Percentiles rank a stretch among this genome's conserved stretches.
phyloP scores from a whole-genome alignment of 2,113 vertebrate species.

The Dinomys branickii region DNA sequence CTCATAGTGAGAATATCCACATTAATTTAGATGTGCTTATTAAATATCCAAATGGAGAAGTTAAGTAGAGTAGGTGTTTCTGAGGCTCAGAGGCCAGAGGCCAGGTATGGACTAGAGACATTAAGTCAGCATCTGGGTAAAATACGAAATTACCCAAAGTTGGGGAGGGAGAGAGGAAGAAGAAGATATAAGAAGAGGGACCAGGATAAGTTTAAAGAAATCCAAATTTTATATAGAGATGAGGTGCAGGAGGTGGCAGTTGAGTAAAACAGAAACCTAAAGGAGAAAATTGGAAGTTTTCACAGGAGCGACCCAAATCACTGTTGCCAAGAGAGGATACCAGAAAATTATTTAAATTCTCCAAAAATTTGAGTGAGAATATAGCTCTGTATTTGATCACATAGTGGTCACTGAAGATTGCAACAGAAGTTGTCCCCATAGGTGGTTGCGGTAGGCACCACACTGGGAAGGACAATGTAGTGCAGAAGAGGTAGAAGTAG shows the following conservation, averaged over 20 bases:
- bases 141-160: not conserved
- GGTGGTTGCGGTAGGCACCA: not conserved
- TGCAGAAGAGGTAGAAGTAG: accelerated
- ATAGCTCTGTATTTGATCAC: not conserved
- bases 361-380: not conserved
- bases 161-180: accelerated
- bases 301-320: not conserved
- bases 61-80: not conserved
- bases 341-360: not conserved
- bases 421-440: not conserved
- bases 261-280: not conserved
- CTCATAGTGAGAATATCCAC: not conserved
- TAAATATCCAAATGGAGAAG: not conserved
- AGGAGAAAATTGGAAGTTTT: not conserved
- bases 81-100: not conserved
- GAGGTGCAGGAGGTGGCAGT: not conserved
- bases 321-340: not conserved
- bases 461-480: accelerated
- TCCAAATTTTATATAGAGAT: not conserved
- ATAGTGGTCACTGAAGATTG: not conserved
- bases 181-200: not conserved
- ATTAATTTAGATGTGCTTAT: not conserved
- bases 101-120: not conserved
- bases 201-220: not conserved
- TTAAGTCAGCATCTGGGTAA: not conserved